A percentile compares a stretch with the other conserved stretches of the same genome.
These are phyloP conservation scores for Otus scops DNA, from an alignment of 2,797 vertebrate species.

Conservation along the genomic window DNA sequence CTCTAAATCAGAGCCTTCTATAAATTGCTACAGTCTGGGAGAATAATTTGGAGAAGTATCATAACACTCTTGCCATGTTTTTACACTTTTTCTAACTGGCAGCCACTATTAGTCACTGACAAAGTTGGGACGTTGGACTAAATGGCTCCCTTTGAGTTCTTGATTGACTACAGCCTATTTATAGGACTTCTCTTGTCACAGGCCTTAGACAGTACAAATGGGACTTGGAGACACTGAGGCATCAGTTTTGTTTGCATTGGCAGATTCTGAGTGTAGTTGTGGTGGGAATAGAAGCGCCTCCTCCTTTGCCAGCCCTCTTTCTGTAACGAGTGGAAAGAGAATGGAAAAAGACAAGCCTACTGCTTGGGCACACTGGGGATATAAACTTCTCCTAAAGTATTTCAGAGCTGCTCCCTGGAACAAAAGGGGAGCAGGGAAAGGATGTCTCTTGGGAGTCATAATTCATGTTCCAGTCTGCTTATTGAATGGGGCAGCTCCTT, in stretches of 20 bases:
- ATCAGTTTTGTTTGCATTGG: not conserved
- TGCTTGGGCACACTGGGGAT: not conserved
- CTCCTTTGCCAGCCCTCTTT: not conserved
- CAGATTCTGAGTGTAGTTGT: not conserved
- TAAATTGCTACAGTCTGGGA: not conserved
- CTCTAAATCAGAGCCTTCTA: not conserved
- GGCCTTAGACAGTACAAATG: not conserved
- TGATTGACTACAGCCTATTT: not conserved
- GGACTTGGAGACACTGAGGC: not conserved
- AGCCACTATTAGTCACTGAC: not conserved
- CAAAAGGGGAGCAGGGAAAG: constrained; percentile 14
- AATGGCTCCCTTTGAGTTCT: not conserved
- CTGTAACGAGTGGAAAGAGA: not conserved
- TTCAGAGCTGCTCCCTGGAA: constrained; percentile 8
- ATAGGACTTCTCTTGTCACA: not conserved
- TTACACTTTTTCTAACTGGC: not conserved
- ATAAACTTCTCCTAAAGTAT: constrained; percentile 18
- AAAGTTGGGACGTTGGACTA: not conserved
- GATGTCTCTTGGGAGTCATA: not conserved
- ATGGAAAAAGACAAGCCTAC: not conserved
- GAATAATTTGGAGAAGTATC: not conserved
- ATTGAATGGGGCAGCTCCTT: constrained; percentile 49
- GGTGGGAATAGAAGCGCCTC: not conserved
- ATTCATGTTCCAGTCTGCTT: constrained; percentile 39
- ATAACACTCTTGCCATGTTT: not conserved